Evolutionary conservation across 2,888 invertebrate genomes (phyloP).

Genomic region (Drosophila tanythrix): DNA sequence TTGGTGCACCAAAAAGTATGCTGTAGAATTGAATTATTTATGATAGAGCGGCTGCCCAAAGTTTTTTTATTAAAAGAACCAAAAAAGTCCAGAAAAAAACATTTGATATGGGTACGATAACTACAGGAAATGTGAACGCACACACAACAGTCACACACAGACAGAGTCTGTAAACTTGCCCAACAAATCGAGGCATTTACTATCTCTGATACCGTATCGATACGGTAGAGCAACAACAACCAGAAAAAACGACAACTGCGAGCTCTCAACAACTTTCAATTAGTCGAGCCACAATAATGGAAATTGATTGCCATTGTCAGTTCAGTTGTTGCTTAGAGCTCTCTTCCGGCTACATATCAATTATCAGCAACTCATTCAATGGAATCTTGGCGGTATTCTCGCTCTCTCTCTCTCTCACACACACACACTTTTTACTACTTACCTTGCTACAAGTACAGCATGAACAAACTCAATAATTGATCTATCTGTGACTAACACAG

Average conservation of each 20-base stretch:
- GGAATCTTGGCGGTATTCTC: neutral
- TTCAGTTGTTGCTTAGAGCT: slow-evolving; percentile 38
- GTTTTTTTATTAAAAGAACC: slow-evolving; percentile 46
- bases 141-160: slow-evolving; percentile 2
- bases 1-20: slow-evolving; percentile 42
- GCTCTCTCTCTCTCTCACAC: neutral
- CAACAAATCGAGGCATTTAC: slow-evolving; percentile 6
- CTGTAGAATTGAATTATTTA: slow-evolving; percentile 75
- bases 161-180: slow-evolving; percentile 4
- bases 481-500: slow-evolving; percentile 26
- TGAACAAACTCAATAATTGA: slow-evolving; percentile 44
- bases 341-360: slow-evolving; percentile 67
- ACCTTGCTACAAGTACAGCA: slow-evolving; percentile 26
- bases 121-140: slow-evolving; percentile 43
- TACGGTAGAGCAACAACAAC: neutral
- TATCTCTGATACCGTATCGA: slow-evolving; percentile 31
- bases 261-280: slow-evolving; percentile 70
- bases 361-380: slow-evolving; percentile 46
- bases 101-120: slow-evolving; percentile 51
- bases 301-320: slow-evolving; percentile 79
- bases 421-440: slow-evolving; percentile 17
- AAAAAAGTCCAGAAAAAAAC: slow-evolving; percentile 4
- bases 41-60: slow-evolving; percentile 55
- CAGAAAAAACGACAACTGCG: neutral
- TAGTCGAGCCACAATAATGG: slow-evolving; percentile 65